These are phyloP conservation scores for Limenitis camilla DNA, from an alignment of 2,888 invertebrate species.

Conservation along the genomic window DNA sequence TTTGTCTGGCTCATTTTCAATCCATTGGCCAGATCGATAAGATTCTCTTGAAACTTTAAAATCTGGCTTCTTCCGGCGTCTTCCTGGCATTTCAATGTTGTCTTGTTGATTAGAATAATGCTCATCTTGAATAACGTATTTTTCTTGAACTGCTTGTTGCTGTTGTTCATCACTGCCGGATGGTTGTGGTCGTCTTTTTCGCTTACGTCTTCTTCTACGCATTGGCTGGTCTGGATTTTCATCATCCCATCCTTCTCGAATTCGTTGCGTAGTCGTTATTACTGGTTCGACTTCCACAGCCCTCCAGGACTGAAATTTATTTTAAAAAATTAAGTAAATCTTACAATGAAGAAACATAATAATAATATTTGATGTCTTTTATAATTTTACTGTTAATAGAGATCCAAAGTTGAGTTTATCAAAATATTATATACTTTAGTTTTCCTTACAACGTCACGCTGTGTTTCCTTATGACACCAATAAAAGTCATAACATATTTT, in stretches of 20 bases:
- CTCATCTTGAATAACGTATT: constrained; percentile 37
- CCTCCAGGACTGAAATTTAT: constrained; percentile 70
- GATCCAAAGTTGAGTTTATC: too few relatives aligned
- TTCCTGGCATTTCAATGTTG: constrained; percentile 39
- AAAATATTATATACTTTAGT: too few relatives aligned
- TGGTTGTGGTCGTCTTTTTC: constrained; percentile 75
- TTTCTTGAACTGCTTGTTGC: constrained; percentile 30
- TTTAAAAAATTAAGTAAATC: not conserved
- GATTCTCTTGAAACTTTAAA: constrained; percentile 13
- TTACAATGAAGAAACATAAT: not conserved
- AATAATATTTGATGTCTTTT: too few relatives aligned
- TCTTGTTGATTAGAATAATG: constrained; percentile 35
- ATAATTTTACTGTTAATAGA: too few relatives aligned
- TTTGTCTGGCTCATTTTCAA: constrained; percentile 50
- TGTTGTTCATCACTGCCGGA: constrained; percentile 35
- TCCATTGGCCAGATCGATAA: constrained; percentile 45
- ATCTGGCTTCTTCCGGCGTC: constrained; percentile 51
- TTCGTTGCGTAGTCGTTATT: constrained; percentile 32
- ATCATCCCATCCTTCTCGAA: constrained; percentile 43
- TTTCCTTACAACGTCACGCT: too few relatives aligned
- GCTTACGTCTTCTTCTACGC: constrained; percentile 72
- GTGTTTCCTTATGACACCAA: too few relatives aligned
- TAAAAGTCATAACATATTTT: too few relatives aligned
- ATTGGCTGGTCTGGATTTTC: constrained; percentile 44
- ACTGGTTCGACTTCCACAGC: constrained; percentile 50